A percentile compares a stretch with the other conserved stretches of the same genome.
Evolutionary conservation across 2,797 vertebrate genomes (phyloP).

Genomic region (Carduelis carduelis): DNA sequence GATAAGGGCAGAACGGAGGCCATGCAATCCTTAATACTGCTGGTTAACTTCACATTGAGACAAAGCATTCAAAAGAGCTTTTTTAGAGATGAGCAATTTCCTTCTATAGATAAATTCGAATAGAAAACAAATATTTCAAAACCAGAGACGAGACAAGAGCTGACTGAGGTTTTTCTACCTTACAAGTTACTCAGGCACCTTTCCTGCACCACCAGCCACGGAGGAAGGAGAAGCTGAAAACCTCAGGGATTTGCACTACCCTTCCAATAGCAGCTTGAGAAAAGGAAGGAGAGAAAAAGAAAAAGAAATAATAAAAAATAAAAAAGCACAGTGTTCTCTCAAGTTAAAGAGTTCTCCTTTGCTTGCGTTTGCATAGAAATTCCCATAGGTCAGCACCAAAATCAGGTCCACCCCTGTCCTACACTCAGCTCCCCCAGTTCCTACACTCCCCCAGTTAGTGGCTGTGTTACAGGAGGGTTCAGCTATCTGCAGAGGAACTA

Average conservation of each 20-base stretch:
- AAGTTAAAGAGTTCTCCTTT: constrained; percentile 47
- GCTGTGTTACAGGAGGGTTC: constrained; percentile 66
- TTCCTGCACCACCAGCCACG: neutral
- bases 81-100: constrained; percentile 37
- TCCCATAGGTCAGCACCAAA: constrained; percentile 67
- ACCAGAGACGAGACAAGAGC: neutral
- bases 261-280: constrained; percentile 60
- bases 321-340: constrained; percentile 59
- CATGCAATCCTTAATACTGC: neutral
- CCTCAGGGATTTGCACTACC: constrained; percentile 18
- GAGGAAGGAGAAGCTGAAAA: constrained; percentile 12
- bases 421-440: neutral
- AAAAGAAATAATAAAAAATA: neutral
- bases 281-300: constrained; percentile 1
- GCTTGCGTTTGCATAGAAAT: constrained; percentile 63
- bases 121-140: neutral
- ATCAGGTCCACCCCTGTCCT: constrained; percentile 31
- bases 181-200: neutral
- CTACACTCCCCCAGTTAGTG: constrained; percentile 44
- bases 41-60: constrained; percentile 28
- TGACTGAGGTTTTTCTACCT: neutral
- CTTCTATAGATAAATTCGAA: constrained; percentile 11
- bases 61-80: neutral
- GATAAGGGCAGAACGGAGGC: neutral
- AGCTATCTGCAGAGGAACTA: constrained; percentile 39